Conservation (phyloP, 1,140 invertebrate genomes). For the Mamestra configurata region DNA sequence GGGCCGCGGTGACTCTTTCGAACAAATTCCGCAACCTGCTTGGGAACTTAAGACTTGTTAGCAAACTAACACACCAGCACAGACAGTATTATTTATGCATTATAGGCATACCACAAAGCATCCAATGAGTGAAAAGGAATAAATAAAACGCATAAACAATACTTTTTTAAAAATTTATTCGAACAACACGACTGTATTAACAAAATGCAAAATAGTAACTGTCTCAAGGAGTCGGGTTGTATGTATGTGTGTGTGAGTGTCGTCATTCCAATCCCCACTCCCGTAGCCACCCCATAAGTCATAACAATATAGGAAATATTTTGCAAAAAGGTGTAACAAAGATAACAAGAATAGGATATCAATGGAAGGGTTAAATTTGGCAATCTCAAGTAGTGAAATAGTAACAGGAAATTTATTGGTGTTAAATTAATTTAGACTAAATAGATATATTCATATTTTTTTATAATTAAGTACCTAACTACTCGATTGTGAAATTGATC, state of each 20-base stretch:
- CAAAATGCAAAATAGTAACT: conserved; percentile 87
- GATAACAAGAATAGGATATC: conserved; percentile 73
- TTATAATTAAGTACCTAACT: conserved; percentile 74
- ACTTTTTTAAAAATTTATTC: conserved; percentile 82
- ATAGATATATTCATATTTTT: conserved; percentile 61
- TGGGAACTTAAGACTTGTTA: too few species aligned
- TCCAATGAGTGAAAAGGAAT: too few species aligned
- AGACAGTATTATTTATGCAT: too few species aligned
- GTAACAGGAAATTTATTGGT: conserved; percentile 74
- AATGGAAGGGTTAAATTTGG: conserved; percentile 81
- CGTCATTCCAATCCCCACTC: conserved; percentile 57
- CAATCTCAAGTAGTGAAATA: conserved; percentile 77
- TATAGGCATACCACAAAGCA: too few species aligned
- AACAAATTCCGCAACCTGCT: too few species aligned
- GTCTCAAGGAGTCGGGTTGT: conserved; percentile 75
- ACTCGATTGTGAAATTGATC: conserved; percentile 72
- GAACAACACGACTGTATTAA: conserved; percentile 86
- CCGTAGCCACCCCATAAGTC: conserved; percentile 61
- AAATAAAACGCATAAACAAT: conserved; percentile 55
- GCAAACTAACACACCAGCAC: too few species aligned
- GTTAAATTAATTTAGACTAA: conserved; percentile 75
- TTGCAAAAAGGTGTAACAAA: conserved; percentile 72
- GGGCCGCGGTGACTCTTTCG: too few species aligned
- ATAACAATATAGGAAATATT: conserved; percentile 51
- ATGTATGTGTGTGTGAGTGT: conserved; percentile 55